phyloP scores from a whole-genome alignment of 2,888 invertebrate genomes.

The Troglohyphantes excavatus region DNA sequence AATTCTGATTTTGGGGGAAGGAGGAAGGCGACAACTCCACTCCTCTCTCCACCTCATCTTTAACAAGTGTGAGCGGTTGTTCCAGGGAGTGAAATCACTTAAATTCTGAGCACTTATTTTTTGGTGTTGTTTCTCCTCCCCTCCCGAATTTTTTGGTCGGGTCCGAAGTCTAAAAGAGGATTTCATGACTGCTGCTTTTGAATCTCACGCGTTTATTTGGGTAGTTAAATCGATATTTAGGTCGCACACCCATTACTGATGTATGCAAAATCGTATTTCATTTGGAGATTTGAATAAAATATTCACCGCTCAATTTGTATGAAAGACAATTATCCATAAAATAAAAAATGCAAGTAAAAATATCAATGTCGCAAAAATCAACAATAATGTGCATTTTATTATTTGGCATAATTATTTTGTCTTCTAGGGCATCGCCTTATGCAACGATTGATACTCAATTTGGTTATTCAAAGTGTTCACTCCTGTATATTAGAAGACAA shows the following conservation, averaged over 20 bases:
- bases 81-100: slow-evolving; percentile 61
- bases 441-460: no score
- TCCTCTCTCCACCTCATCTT: slow-evolving; percentile 70
- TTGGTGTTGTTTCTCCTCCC: not conserved
- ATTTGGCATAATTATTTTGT: no score
- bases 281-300: slow-evolving; percentile 40
- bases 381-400: no score
- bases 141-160: no score
- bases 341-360: not conserved
- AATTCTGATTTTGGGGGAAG: slow-evolving; percentile 75
- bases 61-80: slow-evolving; percentile 62
- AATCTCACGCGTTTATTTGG: slow-evolving; percentile 21
- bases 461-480: no score
- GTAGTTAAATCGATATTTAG: slow-evolving; percentile 70
- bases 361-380: not conserved
- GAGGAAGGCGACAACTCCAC: slow-evolving; percentile 77
- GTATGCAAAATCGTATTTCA: slow-evolving; percentile 55
- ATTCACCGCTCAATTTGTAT: slow-evolving; percentile 28
- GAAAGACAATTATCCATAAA: slow-evolving; percentile 11
- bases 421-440: no score
- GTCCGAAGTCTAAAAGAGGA: slow-evolving; percentile 9
- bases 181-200: slow-evolving; percentile 53
- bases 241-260: slow-evolving; percentile 54
- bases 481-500: no score
- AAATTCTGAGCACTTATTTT: slow-evolving; percentile 39